Conservation (phyloP, 2,888 invertebrate species). For the Erynnis tages region DNA sequence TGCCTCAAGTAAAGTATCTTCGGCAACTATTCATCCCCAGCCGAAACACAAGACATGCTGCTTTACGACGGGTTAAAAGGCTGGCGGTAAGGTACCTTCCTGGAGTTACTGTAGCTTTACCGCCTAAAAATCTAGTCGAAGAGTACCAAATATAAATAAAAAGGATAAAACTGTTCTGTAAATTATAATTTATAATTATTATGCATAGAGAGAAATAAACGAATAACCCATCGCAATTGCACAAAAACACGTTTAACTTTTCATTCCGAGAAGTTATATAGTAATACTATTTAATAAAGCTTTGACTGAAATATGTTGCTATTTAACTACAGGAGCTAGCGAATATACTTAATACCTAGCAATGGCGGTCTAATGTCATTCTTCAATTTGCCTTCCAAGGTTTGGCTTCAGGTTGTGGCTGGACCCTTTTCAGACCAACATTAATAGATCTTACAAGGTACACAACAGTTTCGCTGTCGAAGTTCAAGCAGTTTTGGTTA, state of each 20-base stretch:
- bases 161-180: too few relatives aligned
- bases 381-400: slow-evolving; percentile 11
- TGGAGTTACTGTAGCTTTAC: too few relatives aligned
- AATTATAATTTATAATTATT: too few relatives aligned
- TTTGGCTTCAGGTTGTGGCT: not conserved
- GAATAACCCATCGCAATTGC: too few relatives aligned
- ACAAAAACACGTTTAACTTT: not conserved
- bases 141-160: too few relatives aligned
- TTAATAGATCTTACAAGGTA: not conserved
- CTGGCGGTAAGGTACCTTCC: too few relatives aligned
- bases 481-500: not conserved
- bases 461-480: not conserved
- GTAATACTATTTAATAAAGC: slow-evolving; percentile 1
- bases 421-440: not conserved
- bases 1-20: too few relatives aligned
- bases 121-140: too few relatives aligned
- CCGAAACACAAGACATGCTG: too few relatives aligned
- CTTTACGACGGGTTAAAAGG: too few relatives aligned
- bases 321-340: not conserved
- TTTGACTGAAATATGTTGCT: slow-evolving; percentile 5
- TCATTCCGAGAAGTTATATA: not conserved
- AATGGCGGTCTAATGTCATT: slow-evolving; percentile 15
- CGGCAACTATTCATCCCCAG: too few relatives aligned
- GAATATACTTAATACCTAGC: not conserved
- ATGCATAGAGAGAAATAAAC: too few relatives aligned